Evolutionary conservation across 2,797 vertebrate species (phyloP).

Genomic region (Gadopsis bispinosus): DNA sequence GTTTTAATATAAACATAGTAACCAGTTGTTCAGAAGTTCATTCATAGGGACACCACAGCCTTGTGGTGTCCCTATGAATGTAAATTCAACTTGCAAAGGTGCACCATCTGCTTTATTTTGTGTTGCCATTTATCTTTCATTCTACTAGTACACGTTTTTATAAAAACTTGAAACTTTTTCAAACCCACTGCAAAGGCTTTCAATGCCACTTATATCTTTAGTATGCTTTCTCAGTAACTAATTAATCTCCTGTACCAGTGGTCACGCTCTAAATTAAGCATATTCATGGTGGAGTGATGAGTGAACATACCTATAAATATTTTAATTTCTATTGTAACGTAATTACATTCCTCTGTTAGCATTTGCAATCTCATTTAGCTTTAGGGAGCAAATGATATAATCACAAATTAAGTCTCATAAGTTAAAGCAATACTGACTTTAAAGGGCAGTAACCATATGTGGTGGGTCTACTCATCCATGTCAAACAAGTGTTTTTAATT

Average conservation of each 20-base stretch:
- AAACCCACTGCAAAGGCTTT: not conserved
- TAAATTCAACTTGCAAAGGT: not conserved
- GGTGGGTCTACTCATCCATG: conserved; percentile 18
- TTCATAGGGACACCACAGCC: no score
- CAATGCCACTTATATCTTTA: not conserved
- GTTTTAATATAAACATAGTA: not conserved
- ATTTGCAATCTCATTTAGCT: conserved; percentile 60
- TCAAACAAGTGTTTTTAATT: conserved; percentile 21
- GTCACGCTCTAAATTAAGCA: conserved; percentile 45
- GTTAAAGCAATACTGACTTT: conserved; percentile 33
- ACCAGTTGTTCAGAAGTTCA: not conserved
- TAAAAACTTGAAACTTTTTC: not conserved
- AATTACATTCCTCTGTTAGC: conserved; percentile 54
- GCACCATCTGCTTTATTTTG: not conserved
- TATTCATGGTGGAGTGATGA: conserved; percentile 48
- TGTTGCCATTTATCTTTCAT: not conserved
- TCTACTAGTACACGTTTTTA: not conserved
- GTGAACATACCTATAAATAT: conserved; percentile 55
- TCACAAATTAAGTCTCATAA: conserved; percentile 53
- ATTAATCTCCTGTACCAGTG: conserved; percentile 50
- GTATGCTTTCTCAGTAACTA: conserved; percentile 27
- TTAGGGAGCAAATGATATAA: conserved; percentile 50
- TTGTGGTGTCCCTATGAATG: not conserved
- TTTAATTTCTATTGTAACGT: conserved; percentile 63
- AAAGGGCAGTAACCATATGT: conserved; percentile 24